These are phyloP conservation scores for Motacilla alba DNA, from an alignment of 2,113 vertebrate species.

Conservation along the genomic window DNA sequence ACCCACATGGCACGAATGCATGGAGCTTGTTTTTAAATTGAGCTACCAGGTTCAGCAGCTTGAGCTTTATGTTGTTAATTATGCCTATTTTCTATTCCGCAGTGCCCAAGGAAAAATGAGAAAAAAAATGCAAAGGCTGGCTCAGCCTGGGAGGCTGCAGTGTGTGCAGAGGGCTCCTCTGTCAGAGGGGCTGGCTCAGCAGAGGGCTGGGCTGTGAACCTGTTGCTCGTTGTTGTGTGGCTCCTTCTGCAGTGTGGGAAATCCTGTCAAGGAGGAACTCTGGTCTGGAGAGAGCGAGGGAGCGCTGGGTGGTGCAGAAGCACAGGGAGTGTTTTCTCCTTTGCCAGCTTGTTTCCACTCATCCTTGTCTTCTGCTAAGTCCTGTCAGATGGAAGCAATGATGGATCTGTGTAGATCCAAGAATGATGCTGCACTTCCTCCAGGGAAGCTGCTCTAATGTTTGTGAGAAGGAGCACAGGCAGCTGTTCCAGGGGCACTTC, in stretches of 20 bases:
- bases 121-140: not conserved
- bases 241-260: not conserved
- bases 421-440: not conserved
- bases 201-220: not conserved
- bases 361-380: not conserved
- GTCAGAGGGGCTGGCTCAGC: not conserved
- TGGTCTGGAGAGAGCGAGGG: not conserved
- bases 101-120: not conserved
- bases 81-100: not conserved
- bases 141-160: not conserved
- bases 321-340: not conserved
- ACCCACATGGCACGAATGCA: not conserved
- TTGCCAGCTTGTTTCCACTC: not conserved
- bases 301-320: not conserved
- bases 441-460: not conserved
- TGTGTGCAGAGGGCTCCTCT: not conserved
- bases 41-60: not conserved
- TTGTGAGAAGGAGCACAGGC: not conserved
- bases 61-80: not conserved
- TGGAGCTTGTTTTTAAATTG: not conserved
- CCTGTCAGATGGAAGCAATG: not conserved
- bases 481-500: not conserved
- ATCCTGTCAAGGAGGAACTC: not conserved
- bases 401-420: not conserved
- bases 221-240: not conserved